These are phyloP conservation scores for Anthophora plumipes DNA, from an alignment of 2,888 invertebrate genomes.

Conservation along the genomic window DNA sequence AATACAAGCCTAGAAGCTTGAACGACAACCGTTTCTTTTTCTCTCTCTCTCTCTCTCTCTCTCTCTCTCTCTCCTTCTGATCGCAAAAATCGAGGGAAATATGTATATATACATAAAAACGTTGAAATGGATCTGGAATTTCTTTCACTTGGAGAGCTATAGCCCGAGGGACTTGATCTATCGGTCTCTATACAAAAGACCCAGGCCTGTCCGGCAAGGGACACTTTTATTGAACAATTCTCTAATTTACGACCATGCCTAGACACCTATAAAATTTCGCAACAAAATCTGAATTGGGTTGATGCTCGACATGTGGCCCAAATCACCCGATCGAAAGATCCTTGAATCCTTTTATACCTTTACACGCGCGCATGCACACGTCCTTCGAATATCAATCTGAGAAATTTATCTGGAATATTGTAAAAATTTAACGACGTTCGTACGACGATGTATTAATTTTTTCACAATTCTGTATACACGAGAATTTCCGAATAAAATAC, in stretches of 20 bases:
- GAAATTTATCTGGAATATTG: background rate
- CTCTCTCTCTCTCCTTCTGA: constrained; percentile 5
- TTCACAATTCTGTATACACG: too few species aligned
- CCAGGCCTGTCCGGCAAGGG: background rate
- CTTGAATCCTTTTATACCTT: background rate
- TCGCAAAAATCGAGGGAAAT: constrained; percentile 12
- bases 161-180: constrained; percentile 24
- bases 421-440: background rate
- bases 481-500: too few species aligned
- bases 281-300: background rate
- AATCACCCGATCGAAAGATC: background rate
- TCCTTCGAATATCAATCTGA: background rate
- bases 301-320: background rate
- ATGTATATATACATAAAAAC: too few species aligned
- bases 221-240: constrained; percentile 13
- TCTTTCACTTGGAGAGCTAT: constrained; percentile 24
- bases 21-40: constrained; percentile 22
- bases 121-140: constrained; percentile 22
- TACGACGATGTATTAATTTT: background rate
- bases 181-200: constrained; percentile 29
- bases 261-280: constrained; percentile 6
- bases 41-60: too few species aligned
- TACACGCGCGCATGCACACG: background rate
- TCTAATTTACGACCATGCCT: constrained; percentile 19
- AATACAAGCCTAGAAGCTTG: constrained; percentile 42